Base-by-base conservation (phyloP, 2,888 invertebrate species). In the Leptinotarsa haldemani region DNA sequence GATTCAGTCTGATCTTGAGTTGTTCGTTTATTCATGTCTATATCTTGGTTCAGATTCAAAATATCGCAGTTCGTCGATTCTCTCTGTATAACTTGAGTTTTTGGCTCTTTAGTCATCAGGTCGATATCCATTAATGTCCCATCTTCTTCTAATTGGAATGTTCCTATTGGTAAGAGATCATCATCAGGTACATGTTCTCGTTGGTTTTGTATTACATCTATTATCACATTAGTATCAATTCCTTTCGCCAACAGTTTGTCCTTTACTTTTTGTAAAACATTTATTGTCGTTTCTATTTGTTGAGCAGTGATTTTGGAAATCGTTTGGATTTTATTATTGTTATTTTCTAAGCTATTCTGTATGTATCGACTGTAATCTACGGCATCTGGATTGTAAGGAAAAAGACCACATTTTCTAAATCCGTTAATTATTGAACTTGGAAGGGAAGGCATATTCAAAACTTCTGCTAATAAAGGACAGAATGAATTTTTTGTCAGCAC, bases 391-490 rank as follows among this genome's bases (percentile, higher is more conserved):
- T 79, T 74, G 61, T 74, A 79, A 15, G 79, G 79, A 50, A 52
- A 74, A 15, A 80, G 61, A 56, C 74, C 78, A 61, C 77, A 79
- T 56, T 70, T 73, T 70, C 70, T 76, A 70, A 80, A 80, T 40
- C 78, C 78, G 72, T 79, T 78, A 64, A 64, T 61, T 65, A 80
- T 56, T n/a, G 72, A 75, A 61, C 79, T 75, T 25, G 30, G 58
- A 25, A 58, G 25, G 4, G 16, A 22, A 13, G 58, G 25, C 58
- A 58, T 58, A 15, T 58, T 58, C 58, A 58, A 13, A 58, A 58
- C 58, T 58, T 74, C 61, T 47, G 80, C 61, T 18, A 81, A 63
- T 68, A 77, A 74, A 47, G 80, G 80, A 76, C 82, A 74, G 73
- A 81, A 82, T 65, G 65, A 13, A 48, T 65, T 65, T 65, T 65